These are phyloP conservation scores for Diorhabda carinulata DNA, from an alignment of 1,140 invertebrate species.

Conservation along the genomic window DNA sequence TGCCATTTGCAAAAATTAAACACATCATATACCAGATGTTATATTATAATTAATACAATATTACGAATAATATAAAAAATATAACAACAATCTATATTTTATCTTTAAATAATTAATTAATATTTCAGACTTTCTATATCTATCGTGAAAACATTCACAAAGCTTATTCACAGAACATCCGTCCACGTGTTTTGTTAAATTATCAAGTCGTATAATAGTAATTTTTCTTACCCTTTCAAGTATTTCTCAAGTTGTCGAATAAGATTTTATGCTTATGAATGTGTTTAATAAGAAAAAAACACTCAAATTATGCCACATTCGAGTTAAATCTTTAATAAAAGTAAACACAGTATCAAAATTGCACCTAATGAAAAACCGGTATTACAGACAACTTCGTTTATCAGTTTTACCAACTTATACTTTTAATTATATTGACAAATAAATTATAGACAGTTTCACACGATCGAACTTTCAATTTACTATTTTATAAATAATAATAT, in stretches of 20 bases:
- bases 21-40: conserved; percentile 9
- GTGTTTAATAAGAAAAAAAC: conserved; percentile 18
- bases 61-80: neutral
- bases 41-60: conserved; percentile 10
- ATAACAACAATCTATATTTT: neutral
- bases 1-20: neutral
- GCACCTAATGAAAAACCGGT: conserved; percentile 25
- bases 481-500: too few relatives aligned
- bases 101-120: neutral
- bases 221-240: conserved; percentile 28
- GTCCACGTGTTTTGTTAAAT: conserved; percentile 35
- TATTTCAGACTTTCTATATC: neutral
- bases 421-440: too few relatives aligned
- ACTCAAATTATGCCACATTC: conserved; percentile 29
- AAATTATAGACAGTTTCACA: too few relatives aligned
- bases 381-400: neutral
- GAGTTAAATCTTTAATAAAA: conserved; percentile 22
- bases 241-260: conserved; percentile 33
- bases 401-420: too few relatives aligned
- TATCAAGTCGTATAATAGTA: conserved; percentile 26
- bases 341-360: conserved; percentile 19
- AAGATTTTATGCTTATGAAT: conserved; percentile 19
- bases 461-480: too few relatives aligned
- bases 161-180: neutral
- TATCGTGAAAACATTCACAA: neutral